Conservation (phyloP, 1,140 invertebrate species). For the Araneus ventricosus region DNA sequence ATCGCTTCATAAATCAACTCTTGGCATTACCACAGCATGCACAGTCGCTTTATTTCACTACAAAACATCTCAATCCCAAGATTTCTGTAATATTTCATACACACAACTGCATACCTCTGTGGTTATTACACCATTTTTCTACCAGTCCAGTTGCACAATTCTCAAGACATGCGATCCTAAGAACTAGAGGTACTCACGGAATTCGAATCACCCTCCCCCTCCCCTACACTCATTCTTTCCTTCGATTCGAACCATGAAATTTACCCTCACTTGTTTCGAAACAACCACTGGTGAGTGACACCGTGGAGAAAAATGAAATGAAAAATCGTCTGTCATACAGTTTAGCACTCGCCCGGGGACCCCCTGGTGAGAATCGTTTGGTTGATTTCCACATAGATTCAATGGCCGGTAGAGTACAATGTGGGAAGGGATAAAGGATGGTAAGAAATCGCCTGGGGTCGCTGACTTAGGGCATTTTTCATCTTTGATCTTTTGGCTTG, state of each 20-base stretch:
- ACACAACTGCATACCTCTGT: not conserved
- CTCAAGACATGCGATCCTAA: not conserved
- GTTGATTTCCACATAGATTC: slow-evolving; percentile 6
- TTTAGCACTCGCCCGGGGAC: slow-evolving; percentile 7
- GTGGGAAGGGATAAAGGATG: slow-evolving; percentile 5
- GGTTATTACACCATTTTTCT: not conserved
- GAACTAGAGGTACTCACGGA: not conserved
- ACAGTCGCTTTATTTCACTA: not conserved
- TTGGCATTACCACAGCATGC: not conserved
- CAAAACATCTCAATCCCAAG: not conserved
- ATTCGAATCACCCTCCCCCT: not conserved
- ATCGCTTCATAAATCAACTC: not conserved
- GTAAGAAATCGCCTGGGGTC: not conserved
- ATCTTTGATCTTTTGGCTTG: not conserved
- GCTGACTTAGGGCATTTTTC: not conserved
- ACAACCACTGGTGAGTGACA: not conserved
- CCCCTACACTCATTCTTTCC: not conserved
- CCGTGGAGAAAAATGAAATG: slow-evolving; percentile 21
- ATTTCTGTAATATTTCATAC: slow-evolving; percentile 2
- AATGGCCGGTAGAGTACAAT: not conserved
- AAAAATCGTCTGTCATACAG: slow-evolving; percentile 39
- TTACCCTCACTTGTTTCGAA: not conserved
- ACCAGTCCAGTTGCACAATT: not conserved
- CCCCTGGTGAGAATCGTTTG: slow-evolving; percentile 10
- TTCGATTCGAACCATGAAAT: not conserved